Evolutionary conservation across 2,797 vertebrate species (phyloP).

Genomic region (Balearica regulorum): DNA sequence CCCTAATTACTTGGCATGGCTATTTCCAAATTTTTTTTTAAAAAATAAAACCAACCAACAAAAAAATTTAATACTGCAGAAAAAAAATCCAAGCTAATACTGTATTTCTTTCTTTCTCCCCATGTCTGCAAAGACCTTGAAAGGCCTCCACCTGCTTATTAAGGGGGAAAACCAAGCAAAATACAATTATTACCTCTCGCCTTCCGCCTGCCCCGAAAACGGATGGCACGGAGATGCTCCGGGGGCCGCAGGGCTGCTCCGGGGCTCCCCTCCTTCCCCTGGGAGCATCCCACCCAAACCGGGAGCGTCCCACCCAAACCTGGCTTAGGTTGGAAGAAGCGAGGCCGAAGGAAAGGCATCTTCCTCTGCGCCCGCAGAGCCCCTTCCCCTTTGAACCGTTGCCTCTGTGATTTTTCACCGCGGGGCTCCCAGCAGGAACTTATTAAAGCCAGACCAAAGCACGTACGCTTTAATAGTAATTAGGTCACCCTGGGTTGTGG

Average conservation of each 20-base stretch:
- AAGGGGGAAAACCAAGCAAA: not conserved
- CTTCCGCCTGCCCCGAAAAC: not conserved
- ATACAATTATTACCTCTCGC: not conserved
- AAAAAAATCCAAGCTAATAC: not conserved
- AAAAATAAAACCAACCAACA: not conserved
- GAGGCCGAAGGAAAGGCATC: not conserved
- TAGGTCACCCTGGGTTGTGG: conserved; percentile 57
- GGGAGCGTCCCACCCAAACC: not conserved
- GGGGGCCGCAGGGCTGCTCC: not conserved
- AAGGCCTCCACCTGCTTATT: conserved; percentile 29
- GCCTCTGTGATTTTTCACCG: conserved; percentile 4
- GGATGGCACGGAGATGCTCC: fast-evolving
- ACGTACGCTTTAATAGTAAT: conserved; percentile 46
- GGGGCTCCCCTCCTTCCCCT: not conserved
- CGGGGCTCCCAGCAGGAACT: conserved; percentile 13
- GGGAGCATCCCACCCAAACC: not conserved
- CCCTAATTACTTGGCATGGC: not conserved
- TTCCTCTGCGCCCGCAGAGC: not conserved
- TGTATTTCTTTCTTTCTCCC: not conserved
- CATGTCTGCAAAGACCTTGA: not conserved
- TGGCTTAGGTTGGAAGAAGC: not conserved
- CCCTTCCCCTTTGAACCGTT: conserved; percentile 14
- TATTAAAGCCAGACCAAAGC: conserved; percentile 46
- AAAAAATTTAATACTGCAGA: not conserved
- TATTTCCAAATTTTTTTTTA: not conserved